These are phyloP conservation scores for Campylomormyrus numenius DNA, from an alignment of 2,113 vertebrate genomes.

Conservation along the genomic window DNA sequence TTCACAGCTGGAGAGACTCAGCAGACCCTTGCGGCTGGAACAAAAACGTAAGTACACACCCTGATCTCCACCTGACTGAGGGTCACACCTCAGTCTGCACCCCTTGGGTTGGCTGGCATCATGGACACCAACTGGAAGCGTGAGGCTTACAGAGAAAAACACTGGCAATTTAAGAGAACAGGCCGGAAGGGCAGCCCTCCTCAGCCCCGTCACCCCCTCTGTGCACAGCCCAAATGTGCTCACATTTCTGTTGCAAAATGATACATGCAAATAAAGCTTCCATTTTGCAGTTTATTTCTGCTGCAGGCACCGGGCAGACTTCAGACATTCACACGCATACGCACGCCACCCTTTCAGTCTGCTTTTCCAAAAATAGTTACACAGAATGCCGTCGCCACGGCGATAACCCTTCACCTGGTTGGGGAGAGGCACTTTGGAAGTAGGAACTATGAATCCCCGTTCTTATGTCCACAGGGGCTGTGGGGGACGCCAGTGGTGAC, in stretches of 20 bases:
- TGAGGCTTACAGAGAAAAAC: not conserved
- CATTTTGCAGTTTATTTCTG: constrained; percentile 61
- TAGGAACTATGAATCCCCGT: not conserved
- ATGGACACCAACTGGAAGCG: not conserved
- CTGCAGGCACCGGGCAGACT: constrained; percentile 61
- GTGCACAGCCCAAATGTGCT: not conserved
- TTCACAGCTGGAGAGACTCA: not conserved
- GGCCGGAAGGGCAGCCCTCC: constrained; percentile 16
- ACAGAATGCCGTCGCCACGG: constrained; percentile 60
- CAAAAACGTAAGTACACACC: not conserved
- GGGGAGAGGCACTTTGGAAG: constrained; percentile 42
- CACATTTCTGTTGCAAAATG: constrained; percentile 44
- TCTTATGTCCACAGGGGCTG: not conserved
- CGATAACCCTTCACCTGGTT: constrained; percentile 59
- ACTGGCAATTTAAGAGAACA: not conserved
- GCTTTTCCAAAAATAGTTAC: constrained; percentile 36
- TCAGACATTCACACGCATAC: constrained; percentile 26
- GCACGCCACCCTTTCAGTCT: constrained; percentile 19
- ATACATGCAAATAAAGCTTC: constrained; percentile 51
- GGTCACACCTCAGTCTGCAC: not conserved
- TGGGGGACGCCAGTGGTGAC: not conserved
- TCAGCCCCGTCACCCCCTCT: constrained; percentile 18
- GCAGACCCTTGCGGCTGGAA: not conserved
- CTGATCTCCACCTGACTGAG: not conserved
- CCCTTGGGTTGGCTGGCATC: not conserved